These are phyloP conservation scores for Drosophila chauvacae DNA, from an alignment of 1,140 invertebrate genomes.

Conservation along the genomic window DNA sequence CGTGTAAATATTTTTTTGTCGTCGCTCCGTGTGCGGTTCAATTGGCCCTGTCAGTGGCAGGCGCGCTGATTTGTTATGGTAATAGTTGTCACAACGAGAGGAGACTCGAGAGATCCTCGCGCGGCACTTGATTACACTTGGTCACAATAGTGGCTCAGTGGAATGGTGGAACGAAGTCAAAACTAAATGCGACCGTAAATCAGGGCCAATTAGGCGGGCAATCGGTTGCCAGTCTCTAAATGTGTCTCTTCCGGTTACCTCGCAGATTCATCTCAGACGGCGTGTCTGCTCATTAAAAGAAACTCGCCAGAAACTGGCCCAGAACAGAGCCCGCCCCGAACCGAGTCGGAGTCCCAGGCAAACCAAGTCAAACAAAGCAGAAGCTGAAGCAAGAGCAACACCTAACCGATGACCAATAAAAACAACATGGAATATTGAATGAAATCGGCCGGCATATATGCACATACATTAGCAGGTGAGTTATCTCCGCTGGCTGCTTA, in stretches of 20 bases:
- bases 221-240: slow-evolving; percentile 38
- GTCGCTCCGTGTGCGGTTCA: slow-evolving; percentile 61
- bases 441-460: slow-evolving; percentile 65
- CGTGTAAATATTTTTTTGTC: slow-evolving; percentile 74
- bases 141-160: slow-evolving; percentile 43
- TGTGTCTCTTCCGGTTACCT: slow-evolving; percentile 20
- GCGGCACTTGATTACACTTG: slow-evolving; percentile 77
- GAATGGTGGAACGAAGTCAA: slow-evolving; percentile 29
- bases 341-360: slow-evolving; percentile 25
- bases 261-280: slow-evolving; percentile 60
- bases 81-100: slow-evolving; percentile 78
- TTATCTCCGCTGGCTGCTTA: slow-evolving; percentile 60
- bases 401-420: slow-evolving; percentile 32
- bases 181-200: slow-evolving; percentile 60
- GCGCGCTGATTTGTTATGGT: slow-evolving; percentile 79
- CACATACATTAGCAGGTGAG: slow-evolving; percentile 79
- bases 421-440: slow-evolving; percentile 77
- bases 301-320: slow-evolving; percentile 28
- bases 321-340: slow-evolving; percentile 4
- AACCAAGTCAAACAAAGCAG: slow-evolving; percentile 38
- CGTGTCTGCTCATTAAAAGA: slow-evolving; percentile 52
- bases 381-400: slow-evolving; percentile 26
- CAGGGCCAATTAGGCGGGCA: slow-evolving; percentile 56
- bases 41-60: slow-evolving; percentile 77
- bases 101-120: slow-evolving; percentile 76